Base-by-base conservation (phyloP, 2,888 invertebrate genomes). In the Itoplectis maculator region DNA sequence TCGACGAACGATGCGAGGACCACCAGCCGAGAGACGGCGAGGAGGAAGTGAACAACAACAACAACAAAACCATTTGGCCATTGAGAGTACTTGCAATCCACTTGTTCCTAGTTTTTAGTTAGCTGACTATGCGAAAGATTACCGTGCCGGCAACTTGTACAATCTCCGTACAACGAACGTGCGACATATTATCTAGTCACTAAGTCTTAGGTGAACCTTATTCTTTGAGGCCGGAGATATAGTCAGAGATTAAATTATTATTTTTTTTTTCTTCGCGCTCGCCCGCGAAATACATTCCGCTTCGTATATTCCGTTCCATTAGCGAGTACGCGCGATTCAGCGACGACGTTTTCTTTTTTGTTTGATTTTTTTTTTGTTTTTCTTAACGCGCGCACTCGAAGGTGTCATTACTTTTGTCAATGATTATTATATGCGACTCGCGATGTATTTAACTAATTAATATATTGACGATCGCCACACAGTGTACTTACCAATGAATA, bases 181-280 rank as follows among this genome's bases (percentile, higher is more conserved):
- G 84, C 85, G 87, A 88, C 87, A 86, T 87, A 85, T 88, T 86
- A 87, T 90, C 90, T 90, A 90, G 90, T 90, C 90, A 90, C 87
- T 89, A 88, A 88, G 87, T 86, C 86, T 88, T 88, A 88, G 87
- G 87, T 86, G 85, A 80, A 85, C 83, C 72, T 86, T 87, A 84
- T 83, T 73, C 56, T 70, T 76, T 84, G 85, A 87, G 86, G 87
- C 85, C 88, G 85, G 86, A 84, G 79, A 81, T 78, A 85, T 82
- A 82, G 84, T 86, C 87, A 84, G 84, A 89, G 86, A 88, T 88
- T 89, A 87, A 88, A 89, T 88, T 89, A 85, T 87, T 78, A 73
- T 84, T 77, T 29, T 29, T 29, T 29, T 29, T 29, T 29, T n/a
- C n/a, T n/a, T n/a, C n/a, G n/a, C n/a, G n/a, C n/a, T n/a, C n/a